Base-by-base conservation (phyloP, 35 echinoderm and acorn worm genomes). In the Heliocidaris erythrogramma region DNA sequence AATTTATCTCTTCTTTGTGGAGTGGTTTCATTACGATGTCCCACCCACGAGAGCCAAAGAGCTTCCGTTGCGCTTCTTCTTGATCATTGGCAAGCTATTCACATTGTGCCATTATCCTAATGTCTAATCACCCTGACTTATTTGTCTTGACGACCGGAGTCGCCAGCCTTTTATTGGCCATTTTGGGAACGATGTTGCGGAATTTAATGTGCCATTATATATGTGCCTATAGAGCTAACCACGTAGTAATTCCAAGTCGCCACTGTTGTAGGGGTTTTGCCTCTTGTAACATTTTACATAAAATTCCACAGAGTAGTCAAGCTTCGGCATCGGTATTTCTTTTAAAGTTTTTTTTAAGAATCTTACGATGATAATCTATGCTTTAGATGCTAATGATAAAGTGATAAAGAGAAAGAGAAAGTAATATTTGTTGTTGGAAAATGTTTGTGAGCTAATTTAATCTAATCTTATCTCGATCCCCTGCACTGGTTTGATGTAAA, bases 121-220 rank as follows among this genome's bases (percentile, higher is more conserved):
- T 89, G 87, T 13, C 47, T 89, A 32, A 89, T 89, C 87, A 89
- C 87, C 31, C 12, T 9, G 47, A 0, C 31, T 89, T 89, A 89
- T 89, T 32, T 89, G 87, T 32, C 47, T 30, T 89, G 65, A 89
- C 50, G 91, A 59, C 91, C 50, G 49, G 91, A 92, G 91, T 48
- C 91, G 47, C 49, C 91, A 59, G 91, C 13, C 10, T 59, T 30
- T 92, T 92, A 92, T 92, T 56, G 91, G 48, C 91, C 91, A 92
- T 92, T 92, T 92, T 11, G 18, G 31, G 50, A 59, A 59, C 48
- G 49, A 92, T 92, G 91, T 59, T 49, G 31, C 17, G 49, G 48
- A 92, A 92, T 92, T 49, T 92, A 92, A 92, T 92, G 91, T 27
- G 50, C 91, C 91, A 59, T 92, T 92, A 92, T 92, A 48, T 42